Conservation (phyloP, 2,888 invertebrate species). For the Cheilosia grossa region DNA sequence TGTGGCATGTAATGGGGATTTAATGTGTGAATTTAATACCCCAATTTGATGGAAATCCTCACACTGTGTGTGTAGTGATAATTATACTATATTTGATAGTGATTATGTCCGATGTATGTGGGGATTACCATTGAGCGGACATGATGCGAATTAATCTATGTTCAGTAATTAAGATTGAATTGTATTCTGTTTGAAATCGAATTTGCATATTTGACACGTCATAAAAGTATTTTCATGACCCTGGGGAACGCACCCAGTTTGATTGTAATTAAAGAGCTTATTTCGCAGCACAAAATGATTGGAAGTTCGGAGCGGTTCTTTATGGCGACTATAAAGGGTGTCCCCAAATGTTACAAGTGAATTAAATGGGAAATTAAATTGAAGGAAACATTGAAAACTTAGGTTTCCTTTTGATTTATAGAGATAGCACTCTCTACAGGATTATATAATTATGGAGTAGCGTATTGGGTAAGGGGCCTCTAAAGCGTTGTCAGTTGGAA, state of each 20-base stretch:
- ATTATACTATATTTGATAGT: conserved; percentile 40
- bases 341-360: too few relatives aligned
- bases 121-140: conserved; percentile 24
- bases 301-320: background rate
- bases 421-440: too few relatives aligned
- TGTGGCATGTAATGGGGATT: conserved; percentile 4
- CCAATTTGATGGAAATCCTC: conserved; percentile 65
- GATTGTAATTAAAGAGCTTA: background rate
- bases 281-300: background rate
- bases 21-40: conserved; percentile 58
- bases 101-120: conserved; percentile 13
- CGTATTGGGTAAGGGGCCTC: too few relatives aligned
- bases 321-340: too few relatives aligned
- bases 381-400: too few relatives aligned
- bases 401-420: too few relatives aligned
- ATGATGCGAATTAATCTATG: conserved; percentile 65
- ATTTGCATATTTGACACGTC: conserved; percentile 59
- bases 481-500: too few relatives aligned
- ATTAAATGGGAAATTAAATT: too few relatives aligned
- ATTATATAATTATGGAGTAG: too few relatives aligned
- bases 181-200: conserved; percentile 41
- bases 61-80: conserved; percentile 21
- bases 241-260: background rate
- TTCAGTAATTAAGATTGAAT: conserved; percentile 66
- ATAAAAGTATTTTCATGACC: background rate